Base-by-base conservation (phyloP, 2,113 vertebrate species). In the Chloropsis hardwickii region DNA sequence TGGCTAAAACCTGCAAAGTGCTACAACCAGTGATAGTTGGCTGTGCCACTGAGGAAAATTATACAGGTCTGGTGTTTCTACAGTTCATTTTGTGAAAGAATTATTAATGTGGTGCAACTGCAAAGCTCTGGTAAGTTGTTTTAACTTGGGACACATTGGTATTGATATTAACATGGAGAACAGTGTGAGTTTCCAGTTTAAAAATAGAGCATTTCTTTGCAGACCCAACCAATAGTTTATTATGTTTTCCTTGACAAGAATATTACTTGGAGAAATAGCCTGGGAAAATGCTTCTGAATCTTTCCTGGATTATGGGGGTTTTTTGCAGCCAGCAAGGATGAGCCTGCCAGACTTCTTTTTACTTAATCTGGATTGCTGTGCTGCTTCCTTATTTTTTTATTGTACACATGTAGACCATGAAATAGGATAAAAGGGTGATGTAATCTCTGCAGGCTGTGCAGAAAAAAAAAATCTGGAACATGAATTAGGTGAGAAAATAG, bases 291-390 rank as follows among this genome's bases (percentile, higher is more conserved):
- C 56, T 84, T 80, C 33, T 28, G 1, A 80, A 53, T 83, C 51
- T 86, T 76, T 82, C 58, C 42, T 86, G 62, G 28, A 22, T 90
- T 90, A 25, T 81, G 40, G 1, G 44, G 89, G 1, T 47, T 91
- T 90, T 83, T 80, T 90, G 47, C 71, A 86, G 89, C 64, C 67
- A 88, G 77, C 76, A 65, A 88, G 72, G 57, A 95, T 57, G n/a
- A 80, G 16, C 76, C 54, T 64, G 78, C 54, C 90, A 94, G 78
- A 42, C 54, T 84, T 65, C 58, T 87, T 79, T 78, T 66, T 77
- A 29, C 35, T 65, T 83, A 40, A 29, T 82, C 22, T 56, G 70
- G 29, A 69, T 54, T 62, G 37, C 74, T 77, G 37, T 50, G 60
- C 53, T 82, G 17, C 54, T 94, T 94, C 61, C 62, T 79, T 85